phyloP scores from a whole-genome alignment of 2,113 vertebrate species.

The Ceratotherium simum region DNA sequence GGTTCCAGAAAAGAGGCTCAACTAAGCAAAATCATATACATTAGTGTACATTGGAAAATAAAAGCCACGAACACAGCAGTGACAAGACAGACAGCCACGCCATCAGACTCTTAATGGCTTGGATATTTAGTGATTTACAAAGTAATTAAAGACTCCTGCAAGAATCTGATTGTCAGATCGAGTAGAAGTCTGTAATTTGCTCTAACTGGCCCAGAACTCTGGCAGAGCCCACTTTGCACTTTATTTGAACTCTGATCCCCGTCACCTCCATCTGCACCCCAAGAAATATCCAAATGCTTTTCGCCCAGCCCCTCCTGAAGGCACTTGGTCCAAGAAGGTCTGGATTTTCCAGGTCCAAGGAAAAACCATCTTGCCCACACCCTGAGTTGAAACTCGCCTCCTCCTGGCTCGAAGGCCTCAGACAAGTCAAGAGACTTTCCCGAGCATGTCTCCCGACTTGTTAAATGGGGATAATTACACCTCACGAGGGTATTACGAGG shows the following conservation, averaged over 20 bases:
- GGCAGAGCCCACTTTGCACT: not conserved
- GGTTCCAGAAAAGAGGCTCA: not conserved
- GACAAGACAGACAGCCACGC: no score
- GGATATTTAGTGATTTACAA: not conserved
- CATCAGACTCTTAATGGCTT: not conserved
- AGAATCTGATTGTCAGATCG: not conserved
- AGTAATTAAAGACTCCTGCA: not conserved
- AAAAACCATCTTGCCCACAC: accelerated
- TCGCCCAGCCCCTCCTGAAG: not conserved
- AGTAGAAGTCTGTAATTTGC: not conserved
- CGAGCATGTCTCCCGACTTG: accelerated
- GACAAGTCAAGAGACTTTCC: not conserved
- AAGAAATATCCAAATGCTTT: not conserved
- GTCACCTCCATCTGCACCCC: accelerated
- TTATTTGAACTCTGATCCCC: not conserved
- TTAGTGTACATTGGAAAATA: no score
- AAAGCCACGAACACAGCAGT: no score
- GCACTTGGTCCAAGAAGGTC: accelerated
- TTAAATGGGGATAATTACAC: not conserved
- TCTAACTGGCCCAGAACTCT: not conserved
- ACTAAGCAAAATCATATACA: accelerated
- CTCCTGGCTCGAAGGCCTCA: accelerated
- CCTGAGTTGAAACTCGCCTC: not conserved
- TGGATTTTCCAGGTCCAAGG: no score
- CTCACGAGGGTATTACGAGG: not conserved